Evolutionary conservation across 1,140 invertebrate species (phyloP), one percentile per base, ranked within the genome.

Genomic region (Brachionus rotundiformis): DNA sequence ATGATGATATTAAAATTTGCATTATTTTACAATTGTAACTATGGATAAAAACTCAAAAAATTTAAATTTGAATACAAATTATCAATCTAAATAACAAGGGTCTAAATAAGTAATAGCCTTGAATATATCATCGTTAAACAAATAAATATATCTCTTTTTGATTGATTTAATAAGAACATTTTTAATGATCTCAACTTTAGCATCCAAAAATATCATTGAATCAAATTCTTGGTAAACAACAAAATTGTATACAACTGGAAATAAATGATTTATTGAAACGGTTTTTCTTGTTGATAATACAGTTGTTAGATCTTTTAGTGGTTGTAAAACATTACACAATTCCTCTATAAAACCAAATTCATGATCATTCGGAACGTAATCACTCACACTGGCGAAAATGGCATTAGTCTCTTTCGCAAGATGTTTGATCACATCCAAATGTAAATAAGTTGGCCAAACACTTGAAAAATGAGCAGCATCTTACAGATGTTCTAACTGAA

Each of bases 201-300:
- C n/a, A 31, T 65, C 31, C 6, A 6, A 31, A 65, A 65, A 65
- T 31, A 29, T 11, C 61, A 65, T 65, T 7, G 61, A 65, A 13
- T 31, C 25, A 65, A 65, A 65, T 31, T 65, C 61, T 65, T 65
- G 61, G n/a, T 65, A 13, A n/a, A n/a, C n/a, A 13, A 31, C 27
- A 65, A 65, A 65, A 65, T 65, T 65, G 61, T 31, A 65, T 31
- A 65, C n/a, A n/a, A n/a, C n/a, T n/a, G n/a, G n/a, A n/a, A n/a
- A n/a, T n/a, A n/a, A n/a, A n/a, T n/a, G n/a, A n/a, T 65, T 31
- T 31, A 65, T 65, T 16, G 61, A 7, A 13, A 65, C 61, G 19
- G 27, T 13, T 33, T 65, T 65, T 65, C 61, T 29, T 31, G 61
- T 10, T 13, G 61, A 65, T 29, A 65, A 31, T 31, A 31, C 27